A percentile compares a stretch with the other conserved stretches of the same genome.
Evolutionary conservation across 1,140 invertebrate genomes (phyloP).

Genomic region (Zaprionus kolodkinae): DNA sequence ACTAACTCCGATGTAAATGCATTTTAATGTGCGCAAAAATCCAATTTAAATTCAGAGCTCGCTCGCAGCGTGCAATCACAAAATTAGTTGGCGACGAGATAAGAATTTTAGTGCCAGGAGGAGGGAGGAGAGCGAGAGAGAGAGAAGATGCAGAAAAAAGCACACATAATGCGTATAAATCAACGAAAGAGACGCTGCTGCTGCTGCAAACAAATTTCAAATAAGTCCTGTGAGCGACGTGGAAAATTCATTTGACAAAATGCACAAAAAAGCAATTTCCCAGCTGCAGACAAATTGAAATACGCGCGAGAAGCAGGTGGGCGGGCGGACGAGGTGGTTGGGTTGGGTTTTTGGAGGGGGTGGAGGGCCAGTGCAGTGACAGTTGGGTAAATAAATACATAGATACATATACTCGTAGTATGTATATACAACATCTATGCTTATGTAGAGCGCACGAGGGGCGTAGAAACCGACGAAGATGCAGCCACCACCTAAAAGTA

Average conservation of each 20-base stretch:
- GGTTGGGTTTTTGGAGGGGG: too few species aligned
- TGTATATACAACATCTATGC: slow-evolving; percentile 11
- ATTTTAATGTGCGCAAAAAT: slow-evolving; percentile 82
- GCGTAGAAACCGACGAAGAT: slow-evolving; percentile 61
- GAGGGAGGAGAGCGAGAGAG: not conserved
- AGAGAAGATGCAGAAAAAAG: not conserved
- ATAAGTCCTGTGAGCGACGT: slow-evolving; percentile 80
- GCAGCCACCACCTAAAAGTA: slow-evolving; percentile 81
- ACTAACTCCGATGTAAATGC: slow-evolving; percentile 77
- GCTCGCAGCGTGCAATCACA: slow-evolving; percentile 77
- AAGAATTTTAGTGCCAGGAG: slow-evolving; percentile 71
- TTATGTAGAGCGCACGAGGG: slow-evolving; percentile 3
- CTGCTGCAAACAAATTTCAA: slow-evolving; percentile 76
- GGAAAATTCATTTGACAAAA: slow-evolving; percentile 83
- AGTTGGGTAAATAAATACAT: slow-evolving; percentile 75
- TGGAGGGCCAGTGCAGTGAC: slow-evolving; percentile 68
- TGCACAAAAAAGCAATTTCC: slow-evolving; percentile 82
- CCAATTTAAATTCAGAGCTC: slow-evolving; percentile 82
- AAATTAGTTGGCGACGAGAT: slow-evolving; percentile 81
- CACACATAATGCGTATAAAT: slow-evolving; percentile 75
- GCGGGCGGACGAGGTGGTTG: not conserved
- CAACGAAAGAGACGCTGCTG: slow-evolving; percentile 64
- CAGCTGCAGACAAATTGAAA: slow-evolving; percentile 81
- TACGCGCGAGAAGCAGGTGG: slow-evolving; percentile 39
- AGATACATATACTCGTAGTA: slow-evolving; percentile 3